phyloP scores from a whole-genome alignment of 1,140 invertebrate species.

The Nasonia giraulti region DNA sequence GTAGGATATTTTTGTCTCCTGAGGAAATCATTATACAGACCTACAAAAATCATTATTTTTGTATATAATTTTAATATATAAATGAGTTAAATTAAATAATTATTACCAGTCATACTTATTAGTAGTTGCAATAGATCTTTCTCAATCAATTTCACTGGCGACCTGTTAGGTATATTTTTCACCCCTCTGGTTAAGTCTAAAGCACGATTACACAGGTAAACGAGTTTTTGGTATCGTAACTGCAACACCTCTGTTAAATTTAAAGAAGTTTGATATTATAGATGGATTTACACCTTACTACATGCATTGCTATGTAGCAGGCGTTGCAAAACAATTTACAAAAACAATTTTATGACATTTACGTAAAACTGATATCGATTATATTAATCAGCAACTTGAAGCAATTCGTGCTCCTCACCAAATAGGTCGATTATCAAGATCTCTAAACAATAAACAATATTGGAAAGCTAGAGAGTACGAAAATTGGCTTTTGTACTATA shows the following conservation, averaged over 20 bases:
- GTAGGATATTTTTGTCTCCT: too few relatives aligned
- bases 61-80: too few relatives aligned
- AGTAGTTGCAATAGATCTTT: conserved; percentile 18
- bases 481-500: conserved; percentile 51
- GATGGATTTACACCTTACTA: conserved; percentile 14
- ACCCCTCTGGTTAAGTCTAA: neutral
- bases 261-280: conserved; percentile 18
- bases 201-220: neutral
- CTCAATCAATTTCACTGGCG: neutral
- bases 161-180: neutral
- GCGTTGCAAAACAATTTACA: conserved; percentile 38
- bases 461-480: conserved; percentile 53
- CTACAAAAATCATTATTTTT: too few relatives aligned
- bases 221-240: neutral
- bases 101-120: conserved; percentile 45
- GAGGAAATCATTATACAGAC: too few relatives aligned
- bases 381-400: neutral
- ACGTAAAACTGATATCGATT: neutral
- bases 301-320: conserved; percentile 41
- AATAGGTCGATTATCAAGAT: conserved; percentile 45
- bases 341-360: conserved; percentile 30
- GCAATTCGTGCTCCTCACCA: conserved; percentile 45
- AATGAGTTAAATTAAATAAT: too few relatives aligned
- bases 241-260: conserved; percentile 19
- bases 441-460: neutral